Base-by-base conservation (phyloP, 2,113 vertebrate species). In the Anseranas semipalmata region DNA sequence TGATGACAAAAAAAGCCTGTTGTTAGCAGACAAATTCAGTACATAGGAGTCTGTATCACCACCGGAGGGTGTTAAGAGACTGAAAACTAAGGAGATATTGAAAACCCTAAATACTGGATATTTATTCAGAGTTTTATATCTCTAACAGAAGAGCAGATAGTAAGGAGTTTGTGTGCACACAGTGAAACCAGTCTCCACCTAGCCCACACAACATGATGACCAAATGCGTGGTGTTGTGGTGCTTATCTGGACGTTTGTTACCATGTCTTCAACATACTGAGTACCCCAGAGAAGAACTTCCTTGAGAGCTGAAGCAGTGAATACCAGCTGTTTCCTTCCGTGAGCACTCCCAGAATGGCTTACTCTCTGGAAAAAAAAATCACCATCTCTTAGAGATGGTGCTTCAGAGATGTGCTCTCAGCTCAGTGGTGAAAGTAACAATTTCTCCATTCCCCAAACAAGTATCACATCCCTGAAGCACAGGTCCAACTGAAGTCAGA, bases 351-450 rank as follows among this genome's bases (percentile, higher is more conserved):
- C 55, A 70, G 63, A 52, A 81, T 8, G 45, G n/a, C 67, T 81
- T 59, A 81, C 53, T 46, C 56, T 65, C 67, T 59, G 52, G 39
- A 5, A 39, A 58, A 76, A 62, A 82, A 65, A 58, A 20, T 4
- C 24, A 27, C 15, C 39, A 48, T 8, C 35, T 68, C 73, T 85
- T 33, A n/a, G 76, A 63, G 41, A 9, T 0, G 6, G 77, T 71
- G 46, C 41, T 45, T 71, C 11, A 6, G 39, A 90, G 43, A 50
- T 14, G 33, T 1, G 30, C 68, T 71, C 71, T 11, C 60, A 43
- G 33, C 60, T 59, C 1, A 0, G 62, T 0, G 20, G 25, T 13
- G n/a, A 41, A 15, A 67, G 8, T 2, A 22, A 50, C 1, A 8
- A 46, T 19, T 32, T 25, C 80, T 30, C 60, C 27, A 59, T 4